Evolutionary conservation across 2,113 vertebrate genomes (phyloP), one percentile per base, ranked within the genome.

Genomic region (Pan paniscus): DNA sequence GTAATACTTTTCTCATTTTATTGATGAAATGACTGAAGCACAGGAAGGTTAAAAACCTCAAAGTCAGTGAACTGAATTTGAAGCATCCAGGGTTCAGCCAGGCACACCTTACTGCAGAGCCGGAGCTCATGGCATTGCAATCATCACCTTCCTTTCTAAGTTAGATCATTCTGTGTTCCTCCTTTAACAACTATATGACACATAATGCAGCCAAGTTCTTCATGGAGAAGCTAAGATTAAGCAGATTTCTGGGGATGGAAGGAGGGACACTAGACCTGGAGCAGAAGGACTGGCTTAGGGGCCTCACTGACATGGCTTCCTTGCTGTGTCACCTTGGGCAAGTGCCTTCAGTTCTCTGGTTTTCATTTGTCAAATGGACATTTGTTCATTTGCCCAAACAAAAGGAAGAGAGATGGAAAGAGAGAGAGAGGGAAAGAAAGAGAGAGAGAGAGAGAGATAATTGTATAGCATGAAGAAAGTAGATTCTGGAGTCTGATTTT

Each of bases 151-250:
- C 3, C 1, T 92, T 70, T 23, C 76, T 81, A 40, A 89, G 76
- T 43, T 3, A 38, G 8, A 46, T 46, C 14, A 27, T 25, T 75
- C 50, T 46, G 10, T n/a, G 17, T 64, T 76, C 35, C 43, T 50
- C 17, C 6, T 20, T 18, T 17, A 43, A 16, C 13, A 10, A 0
- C 70, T 4, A 0, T 32, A 30, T 0, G 2, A 17, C 5, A 67
- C 32, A 13, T 9, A 8, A 57, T 40, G 68, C 25, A 35, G 38
- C 64, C 0, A 3, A 85, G 55, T 55, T 70, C 50, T 73, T 85
- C 50, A 38, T 14, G 46, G 25, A 30, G 72, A 79, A 76, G 75
- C 32, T 55, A 38, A 72, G 46, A 20, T 52, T 55, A 12, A 48
- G 20, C 22, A 38, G 17, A 75, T 32, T 79, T 88, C 35, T 55